Evolutionary conservation across 2,113 vertebrate species (phyloP).

Genomic region (chimpanzee (Pan troglodytes)): NHGRI_mPanTro3-v2.1_pri NC_072421.2:95084001-95084500

Average conservation of each 20-base stretch:
- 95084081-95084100: neutral
- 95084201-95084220: neutral
- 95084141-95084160: neutral
- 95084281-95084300: constrained; percentile 20
- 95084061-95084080: constrained; percentile 27
- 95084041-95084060: constrained; percentile 39
- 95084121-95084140: neutral
- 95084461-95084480: constrained; percentile 30
- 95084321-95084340: constrained; percentile 18
- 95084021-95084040: neutral
- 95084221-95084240: neutral
- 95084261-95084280: neutral
- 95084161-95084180: neutral
- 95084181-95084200: neutral
- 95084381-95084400: neutral
- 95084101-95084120: neutral
- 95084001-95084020: constrained; percentile 31
- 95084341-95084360: neutral
- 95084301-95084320: neutral
- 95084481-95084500: neutral
- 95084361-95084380: neutral
- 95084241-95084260: constrained; percentile 9
- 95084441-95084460: constrained; percentile 1
- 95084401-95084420: neutral
- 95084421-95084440: neutral